A percentile compares a stretch with the other conserved stretches of the same genome.
These are phyloP conservation scores for Nothobranchius kuhntae DNA, from an alignment of 2,113 vertebrate species.

Conservation along the genomic window DNA sequence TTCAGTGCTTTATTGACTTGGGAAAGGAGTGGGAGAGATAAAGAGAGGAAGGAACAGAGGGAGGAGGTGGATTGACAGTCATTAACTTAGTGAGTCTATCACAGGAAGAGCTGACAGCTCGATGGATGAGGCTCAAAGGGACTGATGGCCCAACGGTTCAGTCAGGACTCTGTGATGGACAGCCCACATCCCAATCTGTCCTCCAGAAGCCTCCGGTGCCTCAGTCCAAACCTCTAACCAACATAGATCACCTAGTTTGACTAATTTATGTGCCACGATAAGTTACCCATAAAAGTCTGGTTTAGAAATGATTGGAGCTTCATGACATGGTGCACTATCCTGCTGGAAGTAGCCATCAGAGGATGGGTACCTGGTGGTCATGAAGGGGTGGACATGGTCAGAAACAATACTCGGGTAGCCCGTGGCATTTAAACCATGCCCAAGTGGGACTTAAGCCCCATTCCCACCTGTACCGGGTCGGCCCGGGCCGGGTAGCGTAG, in stretches of 20 bases:
- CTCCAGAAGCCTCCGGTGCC: not conserved
- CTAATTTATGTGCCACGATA: not conserved
- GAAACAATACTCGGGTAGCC: too few species aligned
- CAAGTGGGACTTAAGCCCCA: too few species aligned
- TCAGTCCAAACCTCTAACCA: not conserved
- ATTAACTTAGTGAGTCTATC: slow-evolving; percentile 77
- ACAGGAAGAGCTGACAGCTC: slow-evolving; percentile 56
- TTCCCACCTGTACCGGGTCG: too few species aligned
- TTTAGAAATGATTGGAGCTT: too few species aligned
- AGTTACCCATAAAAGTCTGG: too few species aligned
- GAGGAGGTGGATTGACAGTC: slow-evolving; percentile 69
- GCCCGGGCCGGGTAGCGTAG: too few species aligned
- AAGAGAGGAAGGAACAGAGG: slow-evolving; percentile 28
- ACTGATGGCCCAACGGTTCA: slow-evolving; percentile 64
- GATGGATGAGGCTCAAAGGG: slow-evolving; percentile 63
- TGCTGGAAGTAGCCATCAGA: too few species aligned
- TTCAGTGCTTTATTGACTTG: slow-evolving; percentile 61
- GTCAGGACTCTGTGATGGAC: slow-evolving; percentile 52
- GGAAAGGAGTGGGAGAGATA: slow-evolving; percentile 22
- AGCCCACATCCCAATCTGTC: slow-evolving; percentile 27
- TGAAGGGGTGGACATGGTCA: too few species aligned
- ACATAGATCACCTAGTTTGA: not conserved
- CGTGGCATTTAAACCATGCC: too few species aligned
- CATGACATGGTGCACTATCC: too few species aligned
- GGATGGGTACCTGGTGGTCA: too few species aligned